phyloP scores from a whole-genome alignment of 2,888 invertebrate genomes.

The Melanostoma scalare region DNA sequence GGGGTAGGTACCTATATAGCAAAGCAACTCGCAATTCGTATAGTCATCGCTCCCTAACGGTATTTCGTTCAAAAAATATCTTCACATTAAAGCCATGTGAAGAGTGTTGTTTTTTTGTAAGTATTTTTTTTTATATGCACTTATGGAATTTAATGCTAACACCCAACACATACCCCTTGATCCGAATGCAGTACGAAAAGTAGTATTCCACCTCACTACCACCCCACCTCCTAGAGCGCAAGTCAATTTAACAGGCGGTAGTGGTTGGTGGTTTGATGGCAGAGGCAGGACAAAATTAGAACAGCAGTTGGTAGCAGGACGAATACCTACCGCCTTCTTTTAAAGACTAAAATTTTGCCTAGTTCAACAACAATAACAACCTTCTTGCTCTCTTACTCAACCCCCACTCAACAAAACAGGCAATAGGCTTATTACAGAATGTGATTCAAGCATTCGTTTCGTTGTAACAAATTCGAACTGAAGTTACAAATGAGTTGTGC shows the following conservation, averaged over 20 bases:
- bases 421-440: slow-evolving; percentile 65
- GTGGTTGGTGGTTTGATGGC: slow-evolving; percentile 33
- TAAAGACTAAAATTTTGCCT: not conserved
- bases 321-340: not conserved
- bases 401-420: slow-evolving; percentile 40
- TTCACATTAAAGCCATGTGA: slow-evolving; percentile 56
- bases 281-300: slow-evolving; percentile 54
- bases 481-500: slow-evolving; percentile 60
- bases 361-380: not conserved
- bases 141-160: slow-evolving; percentile 64
- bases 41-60: not conserved
- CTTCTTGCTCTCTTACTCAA: not conserved
- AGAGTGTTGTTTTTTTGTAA: slow-evolving; percentile 1
- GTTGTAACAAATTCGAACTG: slow-evolving; percentile 54
- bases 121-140: slow-evolving; percentile 52
- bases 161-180: slow-evolving; percentile 2
- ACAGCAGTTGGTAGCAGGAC: slow-evolving; percentile 45
- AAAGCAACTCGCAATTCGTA: not conserved
- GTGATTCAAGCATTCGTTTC: slow-evolving; percentile 36
- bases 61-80: slow-evolving; percentile 20
- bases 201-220: not conserved
- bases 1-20: not conserved
- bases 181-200: slow-evolving; percentile 6
- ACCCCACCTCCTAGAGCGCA: slow-evolving; percentile 39
- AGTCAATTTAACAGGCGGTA: slow-evolving; percentile 41